These are phyloP conservation scores for Odontesthes bonariensis DNA, from an alignment of 2,113 vertebrate genomes.

Conservation along the genomic window DNA sequence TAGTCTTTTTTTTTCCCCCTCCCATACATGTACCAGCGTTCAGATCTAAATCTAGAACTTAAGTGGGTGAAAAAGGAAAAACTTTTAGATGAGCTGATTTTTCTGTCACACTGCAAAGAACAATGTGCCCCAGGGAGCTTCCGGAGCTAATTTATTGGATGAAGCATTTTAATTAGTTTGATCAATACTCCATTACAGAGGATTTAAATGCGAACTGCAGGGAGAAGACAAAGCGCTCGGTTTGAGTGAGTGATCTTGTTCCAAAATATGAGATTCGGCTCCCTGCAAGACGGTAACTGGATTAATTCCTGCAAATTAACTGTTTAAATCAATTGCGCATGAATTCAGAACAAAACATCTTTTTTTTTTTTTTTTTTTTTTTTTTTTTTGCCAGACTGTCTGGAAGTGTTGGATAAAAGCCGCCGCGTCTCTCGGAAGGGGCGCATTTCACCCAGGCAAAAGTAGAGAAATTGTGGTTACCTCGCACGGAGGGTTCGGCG, in stretches of 20 bases:
- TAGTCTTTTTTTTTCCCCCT: neutral
- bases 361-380: neutral
- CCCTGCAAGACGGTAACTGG: slow-evolving; percentile 5
- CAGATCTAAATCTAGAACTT: slow-evolving; percentile 2
- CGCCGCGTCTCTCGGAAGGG: neutral
- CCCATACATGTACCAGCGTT: neutral
- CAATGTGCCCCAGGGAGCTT: slow-evolving; percentile 3
- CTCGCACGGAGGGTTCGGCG: slow-evolving; percentile 60
- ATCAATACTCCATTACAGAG: slow-evolving; percentile 59
- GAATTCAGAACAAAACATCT: slow-evolving; percentile 12
- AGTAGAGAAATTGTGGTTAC: slow-evolving; percentile 64
- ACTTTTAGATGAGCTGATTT: slow-evolving; percentile 41
- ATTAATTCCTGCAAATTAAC: slow-evolving; percentile 27
- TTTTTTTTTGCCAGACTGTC: slow-evolving; percentile 12
- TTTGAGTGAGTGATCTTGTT: slow-evolving; percentile 21
- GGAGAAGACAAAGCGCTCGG: slow-evolving; percentile 16
- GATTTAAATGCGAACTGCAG: slow-evolving; percentile 42
- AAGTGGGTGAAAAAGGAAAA: neutral
- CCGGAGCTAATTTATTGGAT: slow-evolving; percentile 42
- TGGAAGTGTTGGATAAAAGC: slow-evolving; percentile 15
- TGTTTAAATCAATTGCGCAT: slow-evolving; percentile 32
- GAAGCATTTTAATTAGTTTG: slow-evolving; percentile 62
- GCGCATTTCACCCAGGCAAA: slow-evolving; percentile 14
- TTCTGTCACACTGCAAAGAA: neutral
- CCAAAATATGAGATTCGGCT: slow-evolving; percentile 19